Evolutionary conservation across 2,113 vertebrate genomes (phyloP).

Genomic region (Lates calcarifer): DNA sequence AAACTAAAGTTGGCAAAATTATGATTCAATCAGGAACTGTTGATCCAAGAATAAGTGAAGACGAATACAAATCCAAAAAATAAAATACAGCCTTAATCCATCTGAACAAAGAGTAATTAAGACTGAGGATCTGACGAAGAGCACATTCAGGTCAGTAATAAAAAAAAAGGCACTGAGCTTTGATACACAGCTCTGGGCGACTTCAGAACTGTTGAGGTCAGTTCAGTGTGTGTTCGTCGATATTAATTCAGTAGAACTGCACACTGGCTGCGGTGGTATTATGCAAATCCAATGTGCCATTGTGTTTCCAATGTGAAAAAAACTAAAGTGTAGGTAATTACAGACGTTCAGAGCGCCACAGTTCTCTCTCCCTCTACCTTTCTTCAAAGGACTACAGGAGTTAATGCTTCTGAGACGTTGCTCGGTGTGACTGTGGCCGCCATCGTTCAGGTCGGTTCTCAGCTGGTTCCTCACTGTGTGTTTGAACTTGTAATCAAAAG

Average conservation of each 20-base stretch:
- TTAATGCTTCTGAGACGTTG: background rate
- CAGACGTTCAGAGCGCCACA: background rate
- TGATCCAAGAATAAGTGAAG: too few relatives aligned
- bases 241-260: slow-evolving; percentile 44
- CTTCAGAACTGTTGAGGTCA: background rate
- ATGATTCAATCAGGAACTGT: too few relatives aligned
- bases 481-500: slow-evolving; percentile 20
- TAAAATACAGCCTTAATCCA: too few relatives aligned
- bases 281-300: slow-evolving; percentile 25
- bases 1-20: background rate
- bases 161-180: background rate
- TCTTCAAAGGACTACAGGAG: background rate
- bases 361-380: background rate
- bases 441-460: background rate
- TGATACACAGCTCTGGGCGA: background rate
- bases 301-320: slow-evolving; percentile 1
- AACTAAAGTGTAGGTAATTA: too few relatives aligned
- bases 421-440: background rate
- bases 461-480: slow-evolving; percentile 18
- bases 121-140: too few relatives aligned
- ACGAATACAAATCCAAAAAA: too few relatives aligned
- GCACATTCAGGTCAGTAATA: background rate
- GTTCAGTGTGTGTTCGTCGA: slow-evolving; percentile 23
- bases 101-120: too few relatives aligned
- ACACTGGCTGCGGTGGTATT: background rate